Percentiles rank a stretch among this genome's conserved stretches.
These are phyloP conservation scores for Xyliphius kryptos DNA, from an alignment of 2,113 vertebrate species.

Conservation along the genomic window DNA sequence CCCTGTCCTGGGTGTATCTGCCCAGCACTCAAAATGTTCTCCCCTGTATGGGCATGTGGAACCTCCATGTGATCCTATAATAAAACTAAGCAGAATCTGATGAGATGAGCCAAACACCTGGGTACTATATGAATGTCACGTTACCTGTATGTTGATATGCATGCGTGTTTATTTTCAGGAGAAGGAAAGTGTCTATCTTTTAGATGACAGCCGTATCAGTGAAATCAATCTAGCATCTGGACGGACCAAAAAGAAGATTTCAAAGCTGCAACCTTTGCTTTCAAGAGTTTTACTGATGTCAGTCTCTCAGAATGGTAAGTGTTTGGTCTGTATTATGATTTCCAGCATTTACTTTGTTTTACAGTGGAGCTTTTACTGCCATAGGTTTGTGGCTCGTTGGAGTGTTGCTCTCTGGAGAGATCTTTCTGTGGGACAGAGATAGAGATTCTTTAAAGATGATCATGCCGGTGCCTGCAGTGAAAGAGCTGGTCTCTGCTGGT, in stretches of 20 bases:
- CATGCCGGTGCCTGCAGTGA: slow-evolving; percentile 61
- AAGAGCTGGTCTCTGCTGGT: slow-evolving; percentile 54
- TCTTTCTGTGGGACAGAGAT: slow-evolving; percentile 94
- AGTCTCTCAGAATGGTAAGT: slow-evolving; percentile 77
- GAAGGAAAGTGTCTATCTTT: slow-evolving; percentile 82
- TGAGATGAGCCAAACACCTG: too few relatives aligned
- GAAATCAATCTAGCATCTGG: slow-evolving; percentile 85
- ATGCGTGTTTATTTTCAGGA: slow-evolving; percentile 64
- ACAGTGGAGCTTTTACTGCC: neutral
- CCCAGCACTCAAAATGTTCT: too few relatives aligned
- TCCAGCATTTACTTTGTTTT: too few relatives aligned
- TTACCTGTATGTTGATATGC: too few relatives aligned
- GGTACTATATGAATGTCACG: too few relatives aligned
- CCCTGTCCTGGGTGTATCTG: too few relatives aligned
- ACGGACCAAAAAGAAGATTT: slow-evolving; percentile 79
- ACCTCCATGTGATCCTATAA: too few relatives aligned
- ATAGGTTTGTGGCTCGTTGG: slow-evolving; percentile 85
- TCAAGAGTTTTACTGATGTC: slow-evolving; percentile 72
- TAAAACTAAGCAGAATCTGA: too few relatives aligned
- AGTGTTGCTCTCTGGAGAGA: slow-evolving; percentile 74
- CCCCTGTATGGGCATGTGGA: too few relatives aligned
- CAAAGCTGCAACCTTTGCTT: slow-evolving; percentile 74
- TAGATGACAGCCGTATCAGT: slow-evolving; percentile 79
- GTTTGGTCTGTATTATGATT: neutral
- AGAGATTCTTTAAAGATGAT: slow-evolving; percentile 74